Conservation (phyloP, 23 tunicate species). For the Halocynthia roretzi region DNA sequence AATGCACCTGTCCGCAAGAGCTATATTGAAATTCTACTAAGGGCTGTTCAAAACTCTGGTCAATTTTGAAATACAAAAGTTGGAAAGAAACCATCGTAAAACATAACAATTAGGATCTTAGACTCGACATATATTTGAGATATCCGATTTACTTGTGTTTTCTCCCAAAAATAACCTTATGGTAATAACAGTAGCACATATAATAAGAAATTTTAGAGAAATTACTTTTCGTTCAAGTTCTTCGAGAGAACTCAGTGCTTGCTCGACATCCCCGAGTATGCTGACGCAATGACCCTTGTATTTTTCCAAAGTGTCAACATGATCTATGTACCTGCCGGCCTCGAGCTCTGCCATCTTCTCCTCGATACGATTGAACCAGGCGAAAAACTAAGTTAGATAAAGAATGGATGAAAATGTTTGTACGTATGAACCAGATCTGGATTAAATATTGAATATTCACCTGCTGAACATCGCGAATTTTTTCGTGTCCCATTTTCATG, state of each 20-base stretch:
- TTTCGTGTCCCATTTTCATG: slow-evolving; percentile 69
- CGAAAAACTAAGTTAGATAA: slow-evolving; percentile 43
- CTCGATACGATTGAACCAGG: slow-evolving; percentile 78
- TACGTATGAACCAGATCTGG: too few species aligned
- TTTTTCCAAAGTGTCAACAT: slow-evolving; percentile 35
- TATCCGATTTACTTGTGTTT: too few species aligned
- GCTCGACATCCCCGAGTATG: slow-evolving; percentile 58
- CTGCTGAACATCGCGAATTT: slow-evolving; percentile 81
- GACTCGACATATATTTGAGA: too few species aligned
- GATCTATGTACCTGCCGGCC: slow-evolving; percentile 49
- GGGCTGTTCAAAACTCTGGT: too few species aligned
- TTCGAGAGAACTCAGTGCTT: slow-evolving; percentile 51
- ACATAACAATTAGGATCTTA: too few species aligned
- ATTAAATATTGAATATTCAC: neutral
- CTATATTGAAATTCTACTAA: too few species aligned
- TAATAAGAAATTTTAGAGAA: too few species aligned
- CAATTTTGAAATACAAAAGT: too few species aligned
- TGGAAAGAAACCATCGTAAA: too few species aligned
- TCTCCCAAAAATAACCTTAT: too few species aligned
- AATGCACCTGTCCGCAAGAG: too few species aligned
- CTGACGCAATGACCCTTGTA: slow-evolving; percentile 47
- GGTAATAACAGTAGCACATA: too few species aligned
- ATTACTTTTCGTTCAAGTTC: slow-evolving; percentile 73
- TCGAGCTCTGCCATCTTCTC: slow-evolving; percentile 62
- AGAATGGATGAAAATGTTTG: neutral